These are phyloP conservation scores for Rhodinocichla rosea DNA, from an alignment of 2,113 vertebrate species.

Conservation along the genomic window DNA sequence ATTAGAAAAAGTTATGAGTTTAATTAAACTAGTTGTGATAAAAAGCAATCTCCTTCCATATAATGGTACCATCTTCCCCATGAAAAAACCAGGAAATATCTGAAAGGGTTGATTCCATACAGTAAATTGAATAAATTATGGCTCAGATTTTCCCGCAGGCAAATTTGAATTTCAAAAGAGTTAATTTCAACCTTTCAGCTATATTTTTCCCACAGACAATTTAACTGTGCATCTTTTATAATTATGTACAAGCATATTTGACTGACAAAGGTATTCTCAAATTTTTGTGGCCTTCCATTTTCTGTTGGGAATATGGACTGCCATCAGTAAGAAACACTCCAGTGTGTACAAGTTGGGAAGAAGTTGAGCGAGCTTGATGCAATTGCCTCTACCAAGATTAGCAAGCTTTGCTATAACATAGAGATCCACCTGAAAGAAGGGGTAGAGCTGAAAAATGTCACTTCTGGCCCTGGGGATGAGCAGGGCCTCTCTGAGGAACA, in stretches of 20 bases:
- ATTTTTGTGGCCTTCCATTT: not conserved
- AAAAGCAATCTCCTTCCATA: not conserved
- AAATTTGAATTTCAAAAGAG: constrained; percentile 12
- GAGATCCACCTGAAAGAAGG: not conserved
- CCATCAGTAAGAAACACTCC: constrained; percentile 3
- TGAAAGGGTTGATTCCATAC: not conserved
- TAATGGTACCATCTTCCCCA: fast-evolving
- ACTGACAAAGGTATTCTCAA: not conserved
- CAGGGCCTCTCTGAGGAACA: fast-evolving
- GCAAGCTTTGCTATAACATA: constrained; percentile 1
- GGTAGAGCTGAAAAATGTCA: not conserved
- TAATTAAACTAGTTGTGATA: not conserved
- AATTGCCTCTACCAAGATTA: not conserved
- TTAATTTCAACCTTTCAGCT: not conserved
- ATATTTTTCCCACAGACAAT: constrained; percentile 2
- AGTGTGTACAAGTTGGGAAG: not conserved
- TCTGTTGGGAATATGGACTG: not conserved
- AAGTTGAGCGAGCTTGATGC: constrained; percentile 7
- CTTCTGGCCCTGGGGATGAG: not conserved
- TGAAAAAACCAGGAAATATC: not conserved
- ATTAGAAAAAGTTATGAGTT: not conserved
- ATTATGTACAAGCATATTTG: not conserved
- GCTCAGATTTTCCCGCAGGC: not conserved
- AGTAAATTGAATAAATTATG: not conserved
- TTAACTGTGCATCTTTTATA: not conserved